These are phyloP conservation scores for Blastobasis lacticolella DNA, from an alignment of 2,888 invertebrate species.

Conservation along the genomic window DNA sequence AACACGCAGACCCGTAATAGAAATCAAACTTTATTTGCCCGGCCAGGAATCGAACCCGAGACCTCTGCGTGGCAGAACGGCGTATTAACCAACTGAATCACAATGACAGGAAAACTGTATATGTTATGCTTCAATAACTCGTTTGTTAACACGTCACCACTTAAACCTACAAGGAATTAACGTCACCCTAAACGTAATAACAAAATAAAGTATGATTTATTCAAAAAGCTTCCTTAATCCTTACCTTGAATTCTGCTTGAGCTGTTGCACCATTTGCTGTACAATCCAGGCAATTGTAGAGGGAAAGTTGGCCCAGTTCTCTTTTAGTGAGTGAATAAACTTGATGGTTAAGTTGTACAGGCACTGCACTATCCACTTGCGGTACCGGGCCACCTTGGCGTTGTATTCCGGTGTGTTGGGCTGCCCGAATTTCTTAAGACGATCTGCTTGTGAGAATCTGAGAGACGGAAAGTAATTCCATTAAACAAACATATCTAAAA, in stretches of 20 bases:
- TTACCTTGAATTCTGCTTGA: slow-evolving; percentile 39
- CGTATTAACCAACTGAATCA: no score
- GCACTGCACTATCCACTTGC: slow-evolving; percentile 85
- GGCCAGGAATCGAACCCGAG: no score
- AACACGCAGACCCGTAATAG: no score
- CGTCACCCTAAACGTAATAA: no score
- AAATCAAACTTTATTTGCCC: no score
- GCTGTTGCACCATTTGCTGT: slow-evolving; percentile 82
- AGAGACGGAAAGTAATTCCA: not conserved
- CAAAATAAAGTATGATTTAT: no score
- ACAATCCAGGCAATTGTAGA: slow-evolving; percentile 92
- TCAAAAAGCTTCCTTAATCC: not conserved
- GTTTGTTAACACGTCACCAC: no score
- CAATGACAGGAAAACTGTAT: no score
- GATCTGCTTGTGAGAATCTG: slow-evolving; percentile 56
- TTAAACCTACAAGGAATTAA: no score
- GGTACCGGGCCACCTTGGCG: slow-evolving; percentile 83
- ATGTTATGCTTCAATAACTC: no score
- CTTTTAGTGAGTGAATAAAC: slow-evolving; percentile 87
- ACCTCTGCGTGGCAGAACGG: no score
- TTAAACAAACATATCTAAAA: not conserved
- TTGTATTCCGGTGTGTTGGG: slow-evolving; percentile 83
- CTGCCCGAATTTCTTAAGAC: slow-evolving; percentile 84
- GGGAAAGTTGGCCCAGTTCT: slow-evolving; percentile 93
- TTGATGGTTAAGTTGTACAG: slow-evolving; percentile 84